These are phyloP conservation scores for Streblospio benedicti DNA, from an alignment of 1,140 invertebrate genomes.

Conservation along the genomic window DNA sequence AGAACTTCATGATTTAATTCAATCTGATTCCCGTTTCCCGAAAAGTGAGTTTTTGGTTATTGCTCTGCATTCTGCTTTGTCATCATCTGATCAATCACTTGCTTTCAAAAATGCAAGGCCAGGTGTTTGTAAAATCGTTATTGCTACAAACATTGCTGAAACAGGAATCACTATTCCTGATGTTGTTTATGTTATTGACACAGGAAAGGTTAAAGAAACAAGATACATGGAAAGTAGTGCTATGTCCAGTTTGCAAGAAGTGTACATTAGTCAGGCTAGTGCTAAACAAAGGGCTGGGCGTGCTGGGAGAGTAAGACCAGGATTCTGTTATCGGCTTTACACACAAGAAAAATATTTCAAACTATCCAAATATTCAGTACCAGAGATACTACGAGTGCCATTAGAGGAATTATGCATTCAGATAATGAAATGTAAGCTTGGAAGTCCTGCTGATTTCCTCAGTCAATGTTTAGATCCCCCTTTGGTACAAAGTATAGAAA, in stretches of 20 bases:
- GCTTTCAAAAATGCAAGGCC: constrained; percentile 36
- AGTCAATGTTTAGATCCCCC: constrained; percentile 34
- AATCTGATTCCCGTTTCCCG: constrained; percentile 30
- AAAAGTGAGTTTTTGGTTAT: constrained; percentile 26
- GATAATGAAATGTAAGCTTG: constrained; percentile 43
- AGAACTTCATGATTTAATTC: constrained; percentile 36
- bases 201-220: constrained; percentile 60
- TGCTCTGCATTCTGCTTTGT: constrained; percentile 39
- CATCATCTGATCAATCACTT: constrained; percentile 34
- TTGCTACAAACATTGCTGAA: constrained; percentile 50
- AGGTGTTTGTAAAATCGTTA: constrained; percentile 45
- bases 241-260: constrained; percentile 45
- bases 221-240: constrained; percentile 41
- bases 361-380: constrained; percentile 26
- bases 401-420: constrained; percentile 42
- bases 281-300: constrained; percentile 85
- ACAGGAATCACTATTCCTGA: constrained; percentile 80
- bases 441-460: constrained; percentile 34
- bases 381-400: constrained; percentile 38
- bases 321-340: constrained; percentile 68
- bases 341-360: constrained; percentile 31
- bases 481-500: constrained; percentile 22
- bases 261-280: constrained; percentile 83
- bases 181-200: constrained; percentile 87
- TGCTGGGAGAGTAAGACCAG: constrained; percentile 70